A percentile compares a stretch with the other conserved stretches of the same genome.
Conservation (phyloP, 2,113 vertebrate genomes). For the Microcebus jonahi region DNA sequence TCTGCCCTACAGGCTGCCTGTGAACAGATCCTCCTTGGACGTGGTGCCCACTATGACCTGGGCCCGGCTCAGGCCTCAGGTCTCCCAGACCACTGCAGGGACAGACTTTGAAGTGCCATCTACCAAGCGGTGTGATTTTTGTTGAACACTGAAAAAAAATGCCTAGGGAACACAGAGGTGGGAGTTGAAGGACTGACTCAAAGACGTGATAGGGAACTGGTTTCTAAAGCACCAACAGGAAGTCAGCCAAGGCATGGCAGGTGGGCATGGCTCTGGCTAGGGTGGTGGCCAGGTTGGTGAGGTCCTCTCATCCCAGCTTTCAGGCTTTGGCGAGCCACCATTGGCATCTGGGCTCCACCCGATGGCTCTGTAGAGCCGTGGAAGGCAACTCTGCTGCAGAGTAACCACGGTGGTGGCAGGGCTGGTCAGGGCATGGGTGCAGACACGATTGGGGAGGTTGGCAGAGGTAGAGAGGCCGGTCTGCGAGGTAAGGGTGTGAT, state of each 20-base stretch:
- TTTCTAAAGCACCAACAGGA: neutral
- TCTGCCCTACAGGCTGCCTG: neutral
- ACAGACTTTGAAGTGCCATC: neutral
- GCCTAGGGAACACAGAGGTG: neutral
- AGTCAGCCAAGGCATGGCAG: neutral
- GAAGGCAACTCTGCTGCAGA: neutral
- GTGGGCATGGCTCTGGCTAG: neutral
- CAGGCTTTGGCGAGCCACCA: neutral
- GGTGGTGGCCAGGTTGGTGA: neutral
- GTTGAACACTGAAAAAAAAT: neutral
- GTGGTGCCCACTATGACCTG: rapidly evolving
- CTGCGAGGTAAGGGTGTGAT: neutral
- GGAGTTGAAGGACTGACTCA: too few species aligned
- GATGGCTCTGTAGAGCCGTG: neutral
- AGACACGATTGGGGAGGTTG: too few species aligned
- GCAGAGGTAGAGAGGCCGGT: neutral
- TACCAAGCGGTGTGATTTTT: neutral
- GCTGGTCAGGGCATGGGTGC: too few species aligned
- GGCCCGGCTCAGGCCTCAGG: too few species aligned
- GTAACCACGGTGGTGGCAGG: neutral
- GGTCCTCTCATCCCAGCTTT: neutral
- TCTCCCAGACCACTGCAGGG: neutral
- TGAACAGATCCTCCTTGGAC: neutral
- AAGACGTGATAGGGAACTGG: neutral
- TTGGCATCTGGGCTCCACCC: neutral